Conservation (phyloP, 1,140 invertebrate genomes). For the Philotrypesis tridentata region DNA sequence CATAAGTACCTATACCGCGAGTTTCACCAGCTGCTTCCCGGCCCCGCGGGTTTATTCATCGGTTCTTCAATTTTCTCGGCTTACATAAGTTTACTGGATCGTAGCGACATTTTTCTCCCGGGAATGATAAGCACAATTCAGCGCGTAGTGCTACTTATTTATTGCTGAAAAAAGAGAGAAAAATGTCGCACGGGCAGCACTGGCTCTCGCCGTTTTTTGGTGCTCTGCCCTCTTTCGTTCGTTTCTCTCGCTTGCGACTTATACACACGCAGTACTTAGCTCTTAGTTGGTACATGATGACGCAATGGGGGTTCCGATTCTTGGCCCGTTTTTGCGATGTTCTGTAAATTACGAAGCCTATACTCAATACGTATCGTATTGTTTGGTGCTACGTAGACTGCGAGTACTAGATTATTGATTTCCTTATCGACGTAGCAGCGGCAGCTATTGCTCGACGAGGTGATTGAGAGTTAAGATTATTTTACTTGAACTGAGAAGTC, state of each 20-base stretch:
- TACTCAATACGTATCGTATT: not conserved
- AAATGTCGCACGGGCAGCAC: not conserved
- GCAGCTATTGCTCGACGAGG: not conserved
- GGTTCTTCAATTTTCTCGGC: not conserved
- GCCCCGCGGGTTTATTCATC: not conserved
- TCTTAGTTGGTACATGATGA: not conserved
- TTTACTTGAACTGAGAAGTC: not conserved
- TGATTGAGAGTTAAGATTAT: not conserved
- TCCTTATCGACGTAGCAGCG: not conserved
- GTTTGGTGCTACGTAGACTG: not conserved
- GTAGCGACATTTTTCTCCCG: too few relatives aligned
- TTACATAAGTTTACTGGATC: not conserved
- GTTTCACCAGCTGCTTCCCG: conserved; percentile 3
- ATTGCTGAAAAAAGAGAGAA: not conserved
- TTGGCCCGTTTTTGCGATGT: not conserved
- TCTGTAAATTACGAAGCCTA: not conserved
- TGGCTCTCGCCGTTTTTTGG: not conserved
- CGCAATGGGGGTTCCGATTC: not conserved
- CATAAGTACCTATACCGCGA: not conserved
- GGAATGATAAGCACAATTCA: too few relatives aligned
- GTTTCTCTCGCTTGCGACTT: not conserved
- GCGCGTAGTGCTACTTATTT: not conserved
- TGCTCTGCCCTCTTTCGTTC: not conserved
- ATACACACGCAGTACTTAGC: too few relatives aligned
- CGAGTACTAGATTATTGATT: not conserved